Conservation (phyloP, 23 tunicate species). For the Halocynthia roretzi region DNA sequence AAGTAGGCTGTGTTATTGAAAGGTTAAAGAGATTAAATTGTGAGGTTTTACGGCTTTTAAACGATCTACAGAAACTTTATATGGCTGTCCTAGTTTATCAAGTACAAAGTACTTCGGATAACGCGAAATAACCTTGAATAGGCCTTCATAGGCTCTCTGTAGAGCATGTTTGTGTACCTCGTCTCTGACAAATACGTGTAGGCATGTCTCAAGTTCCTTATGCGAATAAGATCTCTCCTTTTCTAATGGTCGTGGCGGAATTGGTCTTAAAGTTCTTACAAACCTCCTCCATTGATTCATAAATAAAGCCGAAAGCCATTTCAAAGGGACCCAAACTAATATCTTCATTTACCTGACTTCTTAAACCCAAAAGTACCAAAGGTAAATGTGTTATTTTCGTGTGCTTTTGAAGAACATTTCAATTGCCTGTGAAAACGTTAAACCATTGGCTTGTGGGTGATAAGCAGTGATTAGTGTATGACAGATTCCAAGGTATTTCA, state of each 20-base stretch:
- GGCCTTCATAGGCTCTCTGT: conserved; percentile 15
- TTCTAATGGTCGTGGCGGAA: no score
- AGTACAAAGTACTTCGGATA: conserved; percentile 7
- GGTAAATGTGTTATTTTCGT: background rate
- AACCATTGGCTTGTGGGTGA: conserved; percentile 10
- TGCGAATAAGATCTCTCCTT: background rate
- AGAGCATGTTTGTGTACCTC: conserved; percentile 13
- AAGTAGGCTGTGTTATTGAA: no score
- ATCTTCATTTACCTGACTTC: background rate
- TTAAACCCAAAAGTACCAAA: no score
- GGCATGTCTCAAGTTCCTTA: conserved; percentile 4
- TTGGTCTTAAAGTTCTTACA: no score
- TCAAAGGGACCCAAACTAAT: conserved; percentile 6
- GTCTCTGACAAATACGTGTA: conserved; percentile 27
- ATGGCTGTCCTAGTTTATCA: background rate
- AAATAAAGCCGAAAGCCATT: conserved; percentile 18
- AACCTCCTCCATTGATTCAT: no score
- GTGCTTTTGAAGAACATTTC: conserved; percentile 17
- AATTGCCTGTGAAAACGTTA: conserved; percentile 11
- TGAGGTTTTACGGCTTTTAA: no score
- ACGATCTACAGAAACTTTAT: no score
- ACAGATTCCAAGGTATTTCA: background rate
- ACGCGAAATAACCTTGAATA: background rate
- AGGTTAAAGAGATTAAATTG: no score
- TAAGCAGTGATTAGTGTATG: conserved; percentile 14